Base-by-base conservation (phyloP, 2,888 invertebrate species). In the Imbricaverruca yamaguchii region DNA sequence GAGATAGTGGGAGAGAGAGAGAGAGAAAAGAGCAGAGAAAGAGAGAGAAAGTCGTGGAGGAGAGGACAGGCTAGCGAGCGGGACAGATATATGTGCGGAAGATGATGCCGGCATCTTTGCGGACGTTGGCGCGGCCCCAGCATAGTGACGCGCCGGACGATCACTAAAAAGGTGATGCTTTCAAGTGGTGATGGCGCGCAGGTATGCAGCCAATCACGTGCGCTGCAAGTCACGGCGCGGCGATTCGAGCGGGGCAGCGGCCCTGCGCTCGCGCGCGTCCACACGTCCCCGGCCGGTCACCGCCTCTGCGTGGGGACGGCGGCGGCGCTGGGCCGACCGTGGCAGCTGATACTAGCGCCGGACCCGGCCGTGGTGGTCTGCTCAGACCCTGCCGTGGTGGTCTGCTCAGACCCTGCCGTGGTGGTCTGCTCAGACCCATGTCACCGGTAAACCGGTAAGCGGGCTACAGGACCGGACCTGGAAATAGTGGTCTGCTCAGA, bases 171-270 rank as follows among this genome's bases (percentile, higher is more conserved):
- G 74, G 74, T 74, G 74, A 13, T 74, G 74, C 74, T 74, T 74
- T 74, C 53, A 39, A 74, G 74, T 55, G 74, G 74, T 23, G 74
- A 53, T 74, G 55, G 74, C 55, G 53, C 53, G 53, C 74, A 21
- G 74, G 74, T 74, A 74, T 74, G 74, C 55, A 15, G 74, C 74
- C 74, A 74, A 74, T 74, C 74, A 74, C 53, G 53, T 10, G 12
- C 21, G 10, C 21, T 53, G 74, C 74, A 74, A 74, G 74, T 74
- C 74, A 74, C 55, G 13, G 53, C 8, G 74, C 55, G 53, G 53
- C 55, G 55, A 74, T 55, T 18, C 74, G 74, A 9, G 21, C 55
- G 53, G 53, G 39, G 53, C 12, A 1, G 23, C 67, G 23, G 67
- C 10, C 23, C 23, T 8, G n/a, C 39, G 25, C 25, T 7, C 15